A percentile compares a stretch with the other conserved stretches of the same genome.
Evolutionary conservation across 2,888 invertebrate genomes (phyloP).

Genomic region (Macaria notata): DNA sequence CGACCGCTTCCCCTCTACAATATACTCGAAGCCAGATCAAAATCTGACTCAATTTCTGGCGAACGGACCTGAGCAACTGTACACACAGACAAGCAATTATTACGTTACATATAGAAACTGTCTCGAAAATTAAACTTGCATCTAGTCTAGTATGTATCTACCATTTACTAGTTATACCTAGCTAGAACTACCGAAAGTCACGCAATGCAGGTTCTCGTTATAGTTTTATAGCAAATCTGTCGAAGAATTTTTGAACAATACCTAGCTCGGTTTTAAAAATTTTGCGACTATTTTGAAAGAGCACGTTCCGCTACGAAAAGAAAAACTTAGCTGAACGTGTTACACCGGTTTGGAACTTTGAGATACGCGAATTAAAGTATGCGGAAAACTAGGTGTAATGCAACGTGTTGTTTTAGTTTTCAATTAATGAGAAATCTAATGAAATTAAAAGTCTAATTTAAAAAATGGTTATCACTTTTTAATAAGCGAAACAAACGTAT

Average conservation of each 20-base stretch:
- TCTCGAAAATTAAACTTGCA: background rate
- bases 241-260: background rate
- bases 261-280: background rate
- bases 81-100: too few species aligned
- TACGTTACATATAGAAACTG: too few species aligned
- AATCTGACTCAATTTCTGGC: conserved; percentile 6
- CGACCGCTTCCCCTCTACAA: conserved; percentile 39
- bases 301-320: conserved; percentile 7
- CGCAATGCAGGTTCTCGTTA: background rate
- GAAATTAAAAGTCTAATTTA: too few species aligned
- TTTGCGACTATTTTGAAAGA: conserved; percentile 1
- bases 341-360: background rate
- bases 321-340: conserved; percentile 2
- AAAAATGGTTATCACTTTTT: too few species aligned
- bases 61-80: background rate
- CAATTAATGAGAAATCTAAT: background rate
- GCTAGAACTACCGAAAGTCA: background rate
- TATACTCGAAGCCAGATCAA: conserved; percentile 19
- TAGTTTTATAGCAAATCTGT: background rate
- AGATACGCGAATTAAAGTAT: background rate
- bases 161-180: background rate
- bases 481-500: too few species aligned
- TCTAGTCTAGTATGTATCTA: background rate
- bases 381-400: background rate
- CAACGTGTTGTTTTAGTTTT: background rate